Conservation (phyloP, 2,113 vertebrate genomes). For the Rhabdornis inornatus region DNA sequence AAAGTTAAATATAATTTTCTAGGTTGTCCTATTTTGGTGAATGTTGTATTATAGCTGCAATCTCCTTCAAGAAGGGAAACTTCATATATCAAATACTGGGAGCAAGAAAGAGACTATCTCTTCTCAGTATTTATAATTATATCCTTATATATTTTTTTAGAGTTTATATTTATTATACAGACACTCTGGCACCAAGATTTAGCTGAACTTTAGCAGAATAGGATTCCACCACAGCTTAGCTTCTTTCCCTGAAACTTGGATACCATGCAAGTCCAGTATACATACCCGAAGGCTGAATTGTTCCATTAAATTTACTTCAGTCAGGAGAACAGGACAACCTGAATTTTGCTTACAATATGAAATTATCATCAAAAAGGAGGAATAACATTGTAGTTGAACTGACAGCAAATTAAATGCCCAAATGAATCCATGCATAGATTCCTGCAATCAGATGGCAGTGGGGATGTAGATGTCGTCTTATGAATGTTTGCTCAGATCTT, state of each 20-base stretch:
- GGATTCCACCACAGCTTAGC: background rate
- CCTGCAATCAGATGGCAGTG: background rate
- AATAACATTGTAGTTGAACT: background rate
- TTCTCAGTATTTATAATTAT: background rate
- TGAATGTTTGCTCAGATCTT: background rate
- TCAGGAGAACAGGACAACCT: background rate
- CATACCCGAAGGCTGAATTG: background rate
- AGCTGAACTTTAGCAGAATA: background rate
- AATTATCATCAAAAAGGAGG: background rate
- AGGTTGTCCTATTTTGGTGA: background rate
- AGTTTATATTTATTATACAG: background rate
- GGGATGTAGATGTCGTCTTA: accelerated
- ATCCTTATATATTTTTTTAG: background rate
- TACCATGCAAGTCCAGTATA: background rate
- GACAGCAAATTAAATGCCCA: background rate
- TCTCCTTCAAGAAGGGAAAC: background rate
- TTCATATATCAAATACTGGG: background rate
- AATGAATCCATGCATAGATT: background rate
- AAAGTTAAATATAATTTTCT: background rate
- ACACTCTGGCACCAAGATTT: background rate
- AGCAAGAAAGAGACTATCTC: background rate
- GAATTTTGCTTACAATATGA: background rate
- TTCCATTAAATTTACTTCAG: background rate
- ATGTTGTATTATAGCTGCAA: background rate
- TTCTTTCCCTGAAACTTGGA: background rate